Evolutionary conservation across 2,113 vertebrate genomes (phyloP).

Genomic region (Chaetura pelagica): DNA sequence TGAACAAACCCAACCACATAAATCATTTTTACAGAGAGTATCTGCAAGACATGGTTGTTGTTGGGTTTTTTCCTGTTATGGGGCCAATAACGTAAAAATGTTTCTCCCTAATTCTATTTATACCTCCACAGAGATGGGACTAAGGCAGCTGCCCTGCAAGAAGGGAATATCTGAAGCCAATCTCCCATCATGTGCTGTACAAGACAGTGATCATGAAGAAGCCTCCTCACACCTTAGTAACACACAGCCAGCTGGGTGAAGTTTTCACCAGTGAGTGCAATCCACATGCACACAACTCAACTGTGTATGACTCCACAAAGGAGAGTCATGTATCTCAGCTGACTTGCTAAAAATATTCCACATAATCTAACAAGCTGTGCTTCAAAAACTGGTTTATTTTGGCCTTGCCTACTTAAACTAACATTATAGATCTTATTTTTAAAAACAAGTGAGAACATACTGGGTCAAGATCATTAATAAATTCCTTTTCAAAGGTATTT

Average conservation of each 20-base stretch:
- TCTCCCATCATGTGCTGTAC: not conserved
- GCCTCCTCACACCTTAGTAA: too few relatives aligned
- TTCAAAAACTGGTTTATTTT: not conserved
- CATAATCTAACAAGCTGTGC: not conserved
- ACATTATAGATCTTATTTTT: not conserved
- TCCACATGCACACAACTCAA: not conserved
- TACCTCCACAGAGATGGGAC: not conserved
- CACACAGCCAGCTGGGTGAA: not conserved
- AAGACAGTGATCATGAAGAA: not conserved
- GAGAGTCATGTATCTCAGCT: fast-evolving
- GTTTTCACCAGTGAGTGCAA: not conserved
- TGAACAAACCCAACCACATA: not conserved
- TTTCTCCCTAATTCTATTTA: not conserved
- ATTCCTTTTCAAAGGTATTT: not conserved
- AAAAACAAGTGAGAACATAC: not conserved
- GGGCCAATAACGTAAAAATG: not conserved
- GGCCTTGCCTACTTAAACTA: not conserved
- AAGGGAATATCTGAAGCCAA: not conserved
- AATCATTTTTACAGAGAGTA: not conserved
- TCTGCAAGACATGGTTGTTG: not conserved
- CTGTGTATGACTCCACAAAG: not conserved
- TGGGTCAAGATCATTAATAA: not conserved
- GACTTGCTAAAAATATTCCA: not conserved
- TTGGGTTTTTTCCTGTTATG: not conserved
- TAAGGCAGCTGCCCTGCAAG: not conserved